Base-by-base conservation (phyloP, 2,113 vertebrate species). In the Falco punctatus region DNA sequence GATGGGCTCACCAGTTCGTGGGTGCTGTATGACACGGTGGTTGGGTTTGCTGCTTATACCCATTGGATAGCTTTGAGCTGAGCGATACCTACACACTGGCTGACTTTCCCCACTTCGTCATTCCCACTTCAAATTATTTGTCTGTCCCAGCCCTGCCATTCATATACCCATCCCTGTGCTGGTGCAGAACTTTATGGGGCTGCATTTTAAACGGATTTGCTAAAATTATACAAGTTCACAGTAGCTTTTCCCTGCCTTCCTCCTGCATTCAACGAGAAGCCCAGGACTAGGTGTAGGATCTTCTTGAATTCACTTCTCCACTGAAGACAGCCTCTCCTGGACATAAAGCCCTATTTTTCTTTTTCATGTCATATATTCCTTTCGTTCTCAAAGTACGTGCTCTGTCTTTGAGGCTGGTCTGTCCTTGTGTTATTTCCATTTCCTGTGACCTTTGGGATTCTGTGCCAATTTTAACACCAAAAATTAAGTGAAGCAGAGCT, bases 401-500 rank as follows among this genome's bases (percentile, higher is more conserved):
- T 85, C 44, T 93, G 71, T 72, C 92, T 93, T 72, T 93, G 88
- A 87, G 94, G n/a, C 57, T 71, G 44, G 20, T 71, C 22, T 0
- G 0, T 72, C 81, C 85, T 79, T n/a, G 42, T 66, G 64, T 77
- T 85, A 61, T 90, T 82, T 90, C 87, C 92, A 58, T 80, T 88
- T 54, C 73, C 49, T 6, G 1, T 94, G 88, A 91, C 72, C 70
- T 93, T 91, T 85, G 92, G 49, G 84, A 90, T 70, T 82, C 90
- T 96, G 81, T 96, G 81, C 88, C 54, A 61, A 0, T 83, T 95
- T 80, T 92, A 86, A 78, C 73, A 75, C 54, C 44, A 87, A 42
- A 88, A 82, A 44, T n/a, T 10, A 40, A 49, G 17, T 21, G 24
- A 66, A 62, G 58, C 90, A 85, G 58, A 69, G 84, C 51, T 79